Evolutionary conservation across 2,888 invertebrate genomes (phyloP).

Genomic region (Epinotia demarniana): DNA sequence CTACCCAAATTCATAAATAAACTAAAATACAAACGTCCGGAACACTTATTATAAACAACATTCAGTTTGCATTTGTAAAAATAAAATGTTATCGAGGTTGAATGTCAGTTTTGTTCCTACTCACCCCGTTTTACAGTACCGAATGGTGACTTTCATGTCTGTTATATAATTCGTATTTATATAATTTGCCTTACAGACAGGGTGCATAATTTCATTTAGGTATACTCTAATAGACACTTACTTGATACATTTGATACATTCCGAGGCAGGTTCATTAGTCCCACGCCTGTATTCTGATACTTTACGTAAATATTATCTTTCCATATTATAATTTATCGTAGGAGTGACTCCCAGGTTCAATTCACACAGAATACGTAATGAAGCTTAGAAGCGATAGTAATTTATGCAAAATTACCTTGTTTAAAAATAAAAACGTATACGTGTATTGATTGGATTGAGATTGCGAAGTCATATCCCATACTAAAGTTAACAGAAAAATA

Average conservation of each 20-base stretch:
- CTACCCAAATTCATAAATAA: no score
- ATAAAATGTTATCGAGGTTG: no score
- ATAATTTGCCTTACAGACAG: background rate
- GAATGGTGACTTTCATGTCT: no score
- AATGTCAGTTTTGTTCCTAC: no score
- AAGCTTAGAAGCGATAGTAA: constrained; percentile 5
- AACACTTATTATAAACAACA: no score
- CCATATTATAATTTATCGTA: constrained; percentile 23
- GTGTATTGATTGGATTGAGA: background rate
- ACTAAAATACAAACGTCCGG: no score
- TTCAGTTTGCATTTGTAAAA: no score
- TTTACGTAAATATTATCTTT: constrained; percentile 29
- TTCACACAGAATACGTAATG: constrained; percentile 21
- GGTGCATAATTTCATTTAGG: background rate
- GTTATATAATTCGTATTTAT: background rate
- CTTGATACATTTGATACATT: constrained; percentile 27
- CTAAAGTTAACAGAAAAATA: background rate
- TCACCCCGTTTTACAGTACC: no score
- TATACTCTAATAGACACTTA: constrained; percentile 22
- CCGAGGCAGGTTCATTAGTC: constrained; percentile 11
- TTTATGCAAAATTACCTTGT: constrained; percentile 1
- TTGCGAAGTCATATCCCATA: background rate
- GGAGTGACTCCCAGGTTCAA: constrained; percentile 10
- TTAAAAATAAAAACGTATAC: no score
- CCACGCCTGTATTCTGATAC: constrained; percentile 17